Evolutionary conservation across 2,888 invertebrate species (phyloP), one percentile per base, ranked within the genome.

Genomic region (Leptopilina syphax): DNA sequence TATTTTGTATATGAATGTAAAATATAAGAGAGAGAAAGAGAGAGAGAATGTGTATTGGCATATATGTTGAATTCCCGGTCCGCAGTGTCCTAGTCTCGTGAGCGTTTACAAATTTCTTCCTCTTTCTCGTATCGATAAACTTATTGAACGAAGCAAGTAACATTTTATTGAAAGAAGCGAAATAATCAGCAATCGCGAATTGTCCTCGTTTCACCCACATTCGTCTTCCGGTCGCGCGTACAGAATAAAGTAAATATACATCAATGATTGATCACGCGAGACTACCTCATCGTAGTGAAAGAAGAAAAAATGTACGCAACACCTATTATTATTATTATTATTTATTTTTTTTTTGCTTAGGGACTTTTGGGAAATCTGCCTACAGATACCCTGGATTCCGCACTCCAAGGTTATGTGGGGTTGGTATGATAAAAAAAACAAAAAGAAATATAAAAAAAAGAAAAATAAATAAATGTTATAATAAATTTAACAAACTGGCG

Each of bases 201-300:
- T 13, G 54, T 54, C 8, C 9, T 27, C 70, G 70, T 27, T 54
- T 70, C 70, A 70, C 70, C 70, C 54, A 70, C 54, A 70, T 70
- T 70, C 13, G 13, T 70, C 27, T 73, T 73, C 70, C 54, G 57
- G 13, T 73, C 34, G 54, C 34, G 34, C 50, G 41, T 41, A 54
- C 27, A 34, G 13, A 8, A 47, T 47, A 73, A 54, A 54, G 54
- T 27, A 27, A 54, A 41, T 41, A 41, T 41, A 73, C 70, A 54
- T 73, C 57, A 73, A 73, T 73, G 70, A 73, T 57, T 73, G 70
- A 73, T 73, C 57, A 73, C 70, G 57, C 57, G 70, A 57, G 70
- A 54, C 70, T n/a, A 18, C 18, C 0, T 18, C 18, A 18, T 18
- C 18, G 18, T 18, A 18, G 18, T 34, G 0, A 6, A 24, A 27